A percentile compares a stretch with the other conserved stretches of the same genome.
Conservation (phyloP, 2,113 vertebrate species). For the Eudyptes chrysolophus region DNA sequence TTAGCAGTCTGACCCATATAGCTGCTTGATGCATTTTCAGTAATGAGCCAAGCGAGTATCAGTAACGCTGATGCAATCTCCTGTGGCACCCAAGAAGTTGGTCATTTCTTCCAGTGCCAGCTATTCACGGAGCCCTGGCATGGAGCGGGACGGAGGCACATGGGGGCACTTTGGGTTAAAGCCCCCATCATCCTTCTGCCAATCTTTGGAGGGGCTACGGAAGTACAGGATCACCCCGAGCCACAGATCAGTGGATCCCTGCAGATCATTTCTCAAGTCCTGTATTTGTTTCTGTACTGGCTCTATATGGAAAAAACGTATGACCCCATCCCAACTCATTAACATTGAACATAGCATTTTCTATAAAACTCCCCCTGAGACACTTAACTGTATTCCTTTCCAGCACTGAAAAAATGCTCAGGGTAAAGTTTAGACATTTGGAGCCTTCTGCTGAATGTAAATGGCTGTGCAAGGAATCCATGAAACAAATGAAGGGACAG, state of each 20-base stretch:
- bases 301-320: not conserved
- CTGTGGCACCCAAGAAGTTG: constrained; percentile 41
- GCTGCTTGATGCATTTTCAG: constrained; percentile 47
- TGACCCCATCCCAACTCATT: constrained; percentile 32
- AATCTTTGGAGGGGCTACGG: not conserved
- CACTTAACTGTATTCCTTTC: constrained; percentile 31
- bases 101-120: not conserved
- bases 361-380: constrained; percentile 21
- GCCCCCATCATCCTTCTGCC: not conserved
- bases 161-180: not conserved
- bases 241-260: not conserved
- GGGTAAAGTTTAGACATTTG: constrained; percentile 49
- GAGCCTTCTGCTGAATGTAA: constrained; percentile 49
- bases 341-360: constrained; percentile 18
- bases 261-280: not conserved
- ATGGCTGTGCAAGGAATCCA: not conserved
- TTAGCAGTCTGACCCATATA: constrained; percentile 55
- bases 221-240: not conserved
- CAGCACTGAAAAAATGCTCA: constrained; percentile 2
- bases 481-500: constrained; percentile 45
- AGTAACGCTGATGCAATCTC: constrained; percentile 41
- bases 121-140: not conserved
- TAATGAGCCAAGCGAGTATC: constrained; percentile 7
- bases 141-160: accelerated
- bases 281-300: not conserved